A percentile compares a stretch with the other conserved stretches of the same genome.
phyloP scores from a whole-genome alignment of 2,113 vertebrate genomes.

The Helogale parvula region DNA sequence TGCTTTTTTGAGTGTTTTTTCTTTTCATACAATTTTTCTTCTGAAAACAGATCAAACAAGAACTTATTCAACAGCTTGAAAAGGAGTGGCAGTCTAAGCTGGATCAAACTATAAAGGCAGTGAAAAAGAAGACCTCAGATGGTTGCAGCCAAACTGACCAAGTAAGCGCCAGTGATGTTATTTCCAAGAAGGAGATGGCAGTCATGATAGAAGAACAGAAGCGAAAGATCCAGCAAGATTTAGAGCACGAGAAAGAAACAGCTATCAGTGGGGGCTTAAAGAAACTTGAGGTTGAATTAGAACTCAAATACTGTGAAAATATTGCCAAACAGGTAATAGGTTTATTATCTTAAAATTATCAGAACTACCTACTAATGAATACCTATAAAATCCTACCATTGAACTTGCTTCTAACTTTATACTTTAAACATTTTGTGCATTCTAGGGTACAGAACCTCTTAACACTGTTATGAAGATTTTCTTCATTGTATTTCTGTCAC shows the following conservation, averaged over 20 bases:
- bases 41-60: slow-evolving; percentile 82
- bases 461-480: not conserved
- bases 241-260: slow-evolving; percentile 80
- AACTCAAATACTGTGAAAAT: slow-evolving; percentile 87
- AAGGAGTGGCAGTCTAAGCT: slow-evolving; percentile 87
- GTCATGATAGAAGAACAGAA: slow-evolving; percentile 73
- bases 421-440: not conserved
- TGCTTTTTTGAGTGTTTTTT: slow-evolving; percentile 51
- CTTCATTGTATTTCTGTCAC: slow-evolving; percentile 14
- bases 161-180: slow-evolving; percentile 35
- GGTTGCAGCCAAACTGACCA: slow-evolving; percentile 87
- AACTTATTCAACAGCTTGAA: slow-evolving; percentile 85
- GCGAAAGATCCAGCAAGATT: slow-evolving; percentile 79
- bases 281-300: slow-evolving; percentile 84
- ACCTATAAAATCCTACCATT: not conserved
- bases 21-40: slow-evolving; percentile 52
- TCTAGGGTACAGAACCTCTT: not conserved
- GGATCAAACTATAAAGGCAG: slow-evolving; percentile 80
- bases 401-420: not conserved
- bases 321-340: slow-evolving; percentile 89
- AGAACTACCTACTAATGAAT: not conserved
- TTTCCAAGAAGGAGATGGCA: slow-evolving; percentile 67
- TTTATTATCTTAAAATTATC: not conserved
- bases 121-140: slow-evolving; percentile 77
- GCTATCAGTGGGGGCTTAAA: slow-evolving; percentile 84